phyloP scores from a whole-genome alignment of 2,113 vertebrate genomes.

The Chroicocephalus ridibundus region DNA sequence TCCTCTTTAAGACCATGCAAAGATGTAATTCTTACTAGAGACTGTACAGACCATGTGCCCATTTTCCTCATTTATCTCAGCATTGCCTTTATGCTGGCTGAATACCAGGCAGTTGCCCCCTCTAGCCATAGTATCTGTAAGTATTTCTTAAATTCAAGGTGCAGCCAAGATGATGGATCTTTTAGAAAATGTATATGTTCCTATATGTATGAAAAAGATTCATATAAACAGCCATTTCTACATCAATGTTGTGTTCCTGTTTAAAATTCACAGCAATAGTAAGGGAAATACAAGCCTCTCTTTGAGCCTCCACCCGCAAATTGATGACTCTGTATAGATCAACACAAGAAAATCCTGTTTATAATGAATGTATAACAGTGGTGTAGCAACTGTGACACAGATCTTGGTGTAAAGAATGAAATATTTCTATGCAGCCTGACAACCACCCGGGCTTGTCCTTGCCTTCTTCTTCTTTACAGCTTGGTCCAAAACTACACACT shows the following conservation, averaged over 20 bases:
- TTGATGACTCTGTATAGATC: not conserved
- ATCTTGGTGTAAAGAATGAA: not conserved
- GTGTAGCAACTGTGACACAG: not conserved
- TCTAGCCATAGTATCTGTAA: not conserved
- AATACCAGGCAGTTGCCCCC: not conserved
- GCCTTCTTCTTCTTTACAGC: not conserved
- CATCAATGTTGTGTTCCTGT: not conserved
- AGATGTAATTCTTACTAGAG: not conserved
- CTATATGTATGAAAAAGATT: not conserved
- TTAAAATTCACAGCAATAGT: not conserved
- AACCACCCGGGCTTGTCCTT: not conserved
- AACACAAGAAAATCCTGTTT: not conserved
- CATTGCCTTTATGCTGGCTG: not conserved
- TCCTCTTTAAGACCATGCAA: not conserved
- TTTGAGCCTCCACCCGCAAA: not conserved
- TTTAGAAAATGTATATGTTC: not conserved
- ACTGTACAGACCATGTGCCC: not conserved
- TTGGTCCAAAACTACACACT: not conserved
- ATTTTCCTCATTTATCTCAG: not conserved
- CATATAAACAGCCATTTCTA: not conserved
- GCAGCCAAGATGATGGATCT: not conserved
- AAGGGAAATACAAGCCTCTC: not conserved
- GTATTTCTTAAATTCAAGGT: not conserved
- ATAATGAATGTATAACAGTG: not conserved
- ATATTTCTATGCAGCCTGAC: not conserved